Percentiles rank a stretch among this genome's conserved stretches.
Evolutionary conservation across 2,797 vertebrate species (phyloP).

Genomic region (Cheirogaleus major): DNA sequence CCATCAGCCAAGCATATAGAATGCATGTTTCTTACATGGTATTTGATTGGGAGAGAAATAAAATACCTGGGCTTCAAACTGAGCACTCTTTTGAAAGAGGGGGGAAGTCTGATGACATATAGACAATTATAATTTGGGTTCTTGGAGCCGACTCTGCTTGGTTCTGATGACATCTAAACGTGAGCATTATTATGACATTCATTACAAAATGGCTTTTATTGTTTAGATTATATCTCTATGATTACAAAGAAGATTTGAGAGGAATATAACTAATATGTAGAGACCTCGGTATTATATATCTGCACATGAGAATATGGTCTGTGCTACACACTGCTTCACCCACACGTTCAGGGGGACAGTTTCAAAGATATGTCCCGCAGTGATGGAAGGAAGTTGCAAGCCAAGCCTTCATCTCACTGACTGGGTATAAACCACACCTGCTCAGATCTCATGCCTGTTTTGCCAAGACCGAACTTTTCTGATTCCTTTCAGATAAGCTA

Average conservation of each 20-base stretch:
- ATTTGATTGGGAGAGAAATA: background rate
- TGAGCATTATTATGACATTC: background rate
- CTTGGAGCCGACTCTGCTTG: background rate
- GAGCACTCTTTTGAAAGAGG: background rate
- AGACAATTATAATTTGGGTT: background rate
- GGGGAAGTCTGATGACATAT: background rate
- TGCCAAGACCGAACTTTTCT: background rate
- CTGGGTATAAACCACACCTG: background rate
- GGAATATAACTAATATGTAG: background rate
- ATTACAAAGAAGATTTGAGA: background rate
- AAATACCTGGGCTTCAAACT: background rate
- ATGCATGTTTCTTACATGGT: background rate
- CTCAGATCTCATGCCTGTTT: background rate
- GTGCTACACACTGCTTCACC: background rate
- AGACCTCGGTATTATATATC: background rate
- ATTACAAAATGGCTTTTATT: background rate
- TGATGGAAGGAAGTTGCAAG: background rate
- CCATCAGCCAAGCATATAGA: conserved; percentile 4
- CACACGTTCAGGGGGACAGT: accelerated
- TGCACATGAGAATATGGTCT: background rate
- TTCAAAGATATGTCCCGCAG: background rate
- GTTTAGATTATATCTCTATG: background rate
- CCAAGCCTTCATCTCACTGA: background rate
- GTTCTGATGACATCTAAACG: background rate
- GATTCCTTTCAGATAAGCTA: background rate